A percentile compares a stretch with the other conserved stretches of the same genome.
Conservation (phyloP, 1,140 invertebrate species). For the Trinorchestia longiramus region DNA sequence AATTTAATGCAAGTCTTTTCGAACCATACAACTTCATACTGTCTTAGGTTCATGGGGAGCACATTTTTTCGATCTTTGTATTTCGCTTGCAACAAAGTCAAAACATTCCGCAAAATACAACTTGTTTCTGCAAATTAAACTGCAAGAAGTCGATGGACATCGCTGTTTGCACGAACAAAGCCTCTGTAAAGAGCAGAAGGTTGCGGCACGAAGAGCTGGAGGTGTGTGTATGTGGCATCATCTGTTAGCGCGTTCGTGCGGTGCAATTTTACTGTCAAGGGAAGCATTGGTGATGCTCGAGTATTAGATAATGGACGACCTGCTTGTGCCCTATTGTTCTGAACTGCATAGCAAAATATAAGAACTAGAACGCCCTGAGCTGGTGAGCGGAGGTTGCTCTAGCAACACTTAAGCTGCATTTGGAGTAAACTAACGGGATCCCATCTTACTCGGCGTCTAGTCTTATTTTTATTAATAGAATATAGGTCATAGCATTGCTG, state of each 20-base stretch:
- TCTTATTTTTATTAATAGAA: not conserved
- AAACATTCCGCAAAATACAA: not conserved
- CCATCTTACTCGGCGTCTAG: not conserved
- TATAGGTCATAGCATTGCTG: not conserved
- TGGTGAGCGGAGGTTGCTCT: not conserved
- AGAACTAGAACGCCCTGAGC: not conserved
- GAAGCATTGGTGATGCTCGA: not conserved
- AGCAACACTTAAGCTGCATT: not conserved
- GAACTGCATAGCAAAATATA: not conserved
- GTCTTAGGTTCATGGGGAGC: not conserved
- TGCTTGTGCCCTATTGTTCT: not conserved
- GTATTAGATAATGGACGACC: not conserved
- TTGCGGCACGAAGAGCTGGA: not conserved
- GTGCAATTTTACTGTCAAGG: conserved; percentile 37
- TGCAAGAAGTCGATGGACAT: not conserved
- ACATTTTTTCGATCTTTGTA: not conserved
- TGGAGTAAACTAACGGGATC: conserved; percentile 43
- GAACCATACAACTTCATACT: not conserved
- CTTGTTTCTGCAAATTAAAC: not conserved
- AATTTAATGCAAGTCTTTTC: not conserved
- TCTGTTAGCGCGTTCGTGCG: not conserved
- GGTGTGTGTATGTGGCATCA: not conserved
- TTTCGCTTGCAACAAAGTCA: not conserved
- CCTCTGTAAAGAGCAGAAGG: not conserved
- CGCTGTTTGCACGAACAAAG: not conserved